A percentile compares a stretch with the other conserved stretches of the same genome.
phyloP scores from a whole-genome alignment of 2,113 vertebrate genomes.

The Trichechus manatus region DNA sequence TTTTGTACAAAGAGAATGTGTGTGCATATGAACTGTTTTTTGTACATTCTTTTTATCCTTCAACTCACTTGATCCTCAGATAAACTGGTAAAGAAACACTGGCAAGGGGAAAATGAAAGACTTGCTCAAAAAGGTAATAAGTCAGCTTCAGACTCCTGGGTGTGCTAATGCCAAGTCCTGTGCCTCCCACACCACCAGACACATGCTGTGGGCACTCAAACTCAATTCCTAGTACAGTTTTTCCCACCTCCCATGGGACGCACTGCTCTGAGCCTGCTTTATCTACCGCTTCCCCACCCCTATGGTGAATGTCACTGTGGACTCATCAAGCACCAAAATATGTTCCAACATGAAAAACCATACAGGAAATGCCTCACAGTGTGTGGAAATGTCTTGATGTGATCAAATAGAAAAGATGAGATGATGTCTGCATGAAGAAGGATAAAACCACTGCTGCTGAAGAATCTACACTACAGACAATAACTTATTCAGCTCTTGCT shows the following conservation, averaged over 20 bases:
- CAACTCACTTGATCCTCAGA: neutral
- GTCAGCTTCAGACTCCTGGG: neutral
- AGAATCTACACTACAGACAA: neutral
- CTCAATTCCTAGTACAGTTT: neutral
- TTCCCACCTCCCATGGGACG: neutral
- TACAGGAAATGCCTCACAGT: neutral
- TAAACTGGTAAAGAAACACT: neutral
- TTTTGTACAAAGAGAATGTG: neutral
- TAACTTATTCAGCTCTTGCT: neutral
- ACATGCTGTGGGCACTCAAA: neutral
- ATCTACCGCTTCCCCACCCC: neutral
- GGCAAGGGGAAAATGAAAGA: too few species aligned
- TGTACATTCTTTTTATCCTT: neutral
- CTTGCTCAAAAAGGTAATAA: too few species aligned
- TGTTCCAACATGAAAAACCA: neutral
- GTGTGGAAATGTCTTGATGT: neutral
- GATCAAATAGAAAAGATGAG: conserved; percentile 23
- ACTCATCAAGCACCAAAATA: neutral
- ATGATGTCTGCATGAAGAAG: neutral
- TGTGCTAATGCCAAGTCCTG: neutral
- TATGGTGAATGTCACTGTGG: neutral
- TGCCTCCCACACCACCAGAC: neutral
- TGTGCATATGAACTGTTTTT: neutral
- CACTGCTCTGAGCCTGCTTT: neutral
- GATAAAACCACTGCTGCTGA: neutral